phyloP scores from a whole-genome alignment of 2,888 invertebrate species.

The Ornithoptera priamus region DNA sequence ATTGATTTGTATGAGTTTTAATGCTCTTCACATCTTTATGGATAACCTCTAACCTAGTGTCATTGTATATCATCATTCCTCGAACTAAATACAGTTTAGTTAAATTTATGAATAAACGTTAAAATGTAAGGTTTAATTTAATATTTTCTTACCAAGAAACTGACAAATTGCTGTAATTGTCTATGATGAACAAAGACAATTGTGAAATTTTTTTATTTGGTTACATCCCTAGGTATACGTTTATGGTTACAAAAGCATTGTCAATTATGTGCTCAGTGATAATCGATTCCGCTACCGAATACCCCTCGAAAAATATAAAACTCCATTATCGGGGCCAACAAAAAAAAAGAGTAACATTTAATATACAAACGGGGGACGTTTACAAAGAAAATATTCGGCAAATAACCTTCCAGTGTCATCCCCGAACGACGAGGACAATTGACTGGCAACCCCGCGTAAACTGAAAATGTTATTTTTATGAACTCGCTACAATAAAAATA shows the following conservation, averaged over 20 bases:
- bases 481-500: slow-evolving; percentile 50
- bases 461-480: slow-evolving; percentile 74
- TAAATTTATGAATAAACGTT: too few species aligned
- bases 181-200: too few species aligned
- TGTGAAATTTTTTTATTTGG: too few species aligned
- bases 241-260: neutral
- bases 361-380: slow-evolving; percentile 41
- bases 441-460: slow-evolving; percentile 49
- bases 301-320: slow-evolving; percentile 43
- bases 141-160: too few species aligned
- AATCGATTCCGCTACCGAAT: slow-evolving; percentile 28
- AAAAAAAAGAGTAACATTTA: slow-evolving; percentile 43
- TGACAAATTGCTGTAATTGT: too few species aligned
- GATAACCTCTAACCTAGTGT: neutral
- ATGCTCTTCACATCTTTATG: slow-evolving; percentile 2
- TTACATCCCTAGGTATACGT: neutral
- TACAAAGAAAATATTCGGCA: slow-evolving; percentile 60
- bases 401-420: slow-evolving; percentile 45
- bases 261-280: slow-evolving; percentile 10
- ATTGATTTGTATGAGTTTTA: slow-evolving; percentile 19
- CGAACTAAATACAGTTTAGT: too few species aligned
- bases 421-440: slow-evolving; percentile 45
- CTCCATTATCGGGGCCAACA: slow-evolving; percentile 70
- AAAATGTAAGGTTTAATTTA: too few species aligned
- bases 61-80: neutral